Base-by-base conservation (phyloP, 2,113 vertebrate genomes). In the Phrynosoma platyrhinos region DNA sequence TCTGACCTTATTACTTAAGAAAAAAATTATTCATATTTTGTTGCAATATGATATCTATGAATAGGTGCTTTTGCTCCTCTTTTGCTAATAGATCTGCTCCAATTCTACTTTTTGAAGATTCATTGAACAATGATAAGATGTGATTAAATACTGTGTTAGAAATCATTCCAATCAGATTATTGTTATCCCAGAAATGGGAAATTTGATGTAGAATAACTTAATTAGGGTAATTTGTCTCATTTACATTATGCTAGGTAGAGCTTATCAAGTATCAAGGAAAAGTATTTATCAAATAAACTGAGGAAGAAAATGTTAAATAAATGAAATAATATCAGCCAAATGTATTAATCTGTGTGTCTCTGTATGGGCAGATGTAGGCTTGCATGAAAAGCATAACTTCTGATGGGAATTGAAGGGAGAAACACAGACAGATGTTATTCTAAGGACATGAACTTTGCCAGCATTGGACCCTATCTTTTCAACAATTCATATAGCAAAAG, bases 211-310 rank as follows among this genome's bases (percentile, higher is more conserved):
- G 25, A 84, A 74, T 89, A 89, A 79, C 64, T 79, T 84, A 89
- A 89, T 89, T 89, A 79, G 66, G 72, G 82, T 74, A 84, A 89
- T 89, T 84, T 88, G 62, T 88, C 87, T 88, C 74, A 88, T 88
- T 88, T 88, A 88, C 83, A 88, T 53, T 71, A 76, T 64, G 74
- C 58, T 78, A 88, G 80, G 58, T 88, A 77, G n/a, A 88, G 62
- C 74, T 78, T 72, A 88, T 88, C 87, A 88, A 88, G 83, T 83
- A 88, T 83, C 62, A 36, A 78, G 75, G 77, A 88, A 78, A 78
- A 83, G 47, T 88, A 83, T 88, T 88, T 88, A 78, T 83, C 81
- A 83, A 78, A 77, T 77, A 83, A 78, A 88, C 78, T 69, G 81
- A 88, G 80, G 62, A 74, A 7, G n/a, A 10, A 81, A 88, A 53